Evolutionary conservation across 2,888 invertebrate species (phyloP), one percentile per base, ranked within the genome.

Genomic region (Nephrotoma appendiculata): DNA sequence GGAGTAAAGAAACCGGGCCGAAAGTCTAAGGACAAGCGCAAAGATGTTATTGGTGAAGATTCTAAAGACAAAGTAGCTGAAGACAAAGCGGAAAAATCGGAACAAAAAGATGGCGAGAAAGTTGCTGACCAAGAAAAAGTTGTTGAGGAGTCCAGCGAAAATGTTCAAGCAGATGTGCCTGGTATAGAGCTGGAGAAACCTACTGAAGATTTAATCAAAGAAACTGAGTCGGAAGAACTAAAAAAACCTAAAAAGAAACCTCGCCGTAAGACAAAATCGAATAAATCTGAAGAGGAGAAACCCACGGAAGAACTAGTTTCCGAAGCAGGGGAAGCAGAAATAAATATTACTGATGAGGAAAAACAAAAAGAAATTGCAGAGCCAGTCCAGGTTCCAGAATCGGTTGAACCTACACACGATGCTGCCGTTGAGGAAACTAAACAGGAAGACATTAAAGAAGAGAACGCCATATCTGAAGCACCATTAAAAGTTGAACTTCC

Each of bases 171-270:
- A 48, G 2, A 31, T 31, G 31, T 31, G 31, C 11, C 52, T 6
- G 5, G 3, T 52, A 3, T 6, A 52, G 15, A 52, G 1, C 4
- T 9, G 41, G 83, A 41, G 86, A 86, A 85, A n/a, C 43, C 6
- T 41, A 86, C 12, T 48, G 19, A 15, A 15, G 57, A 85, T 52
- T 41, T 48, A 43, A 15, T 86, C 43, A 42, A 87, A 45, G 85
- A 87, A 57, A 6, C 6, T 52, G 84, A 88, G 87, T 85, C 85
- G 7, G 87, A 89, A 86, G 87, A 88, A 71, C 86, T 88, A 85
- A 87, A 87, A 31, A 86, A 89, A 87, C 88, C 88, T 11, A 88
- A 89, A 87, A 88, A 87, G 86, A 89, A 89, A 87, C 87, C 88
- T 88, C 88, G 41, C 87, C 9, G 87, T 44, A 84, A 84, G n/a